Percentiles rank a stretch among this genome's conserved stretches.
phyloP scores from a whole-genome alignment of 2,113 vertebrate genomes.

The Ahaetulla prasina region DNA sequence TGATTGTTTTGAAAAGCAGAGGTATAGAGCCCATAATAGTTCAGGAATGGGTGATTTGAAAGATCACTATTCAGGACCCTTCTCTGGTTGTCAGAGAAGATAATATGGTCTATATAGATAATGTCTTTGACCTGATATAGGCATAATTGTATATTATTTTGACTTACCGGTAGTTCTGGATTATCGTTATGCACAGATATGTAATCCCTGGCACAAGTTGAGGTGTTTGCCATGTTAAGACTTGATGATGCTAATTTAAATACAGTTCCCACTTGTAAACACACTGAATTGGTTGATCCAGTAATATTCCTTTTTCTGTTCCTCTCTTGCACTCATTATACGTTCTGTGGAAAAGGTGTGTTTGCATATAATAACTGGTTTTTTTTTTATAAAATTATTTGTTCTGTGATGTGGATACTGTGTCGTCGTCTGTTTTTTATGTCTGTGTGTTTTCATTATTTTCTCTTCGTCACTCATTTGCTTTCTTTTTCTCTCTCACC shows the following conservation, averaged over 20 bases:
- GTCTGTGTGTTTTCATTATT: neutral
- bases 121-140: neutral
- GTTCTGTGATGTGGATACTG: neutral
- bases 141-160: neutral
- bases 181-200: neutral
- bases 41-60: neutral
- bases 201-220: neutral
- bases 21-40: neutral
- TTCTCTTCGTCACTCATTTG: slow-evolving; percentile 46
- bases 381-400: slow-evolving; percentile 15
- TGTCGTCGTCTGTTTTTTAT: slow-evolving; percentile 22
- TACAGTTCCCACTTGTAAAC: neutral
- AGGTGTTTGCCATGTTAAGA: neutral
- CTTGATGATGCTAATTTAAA: neutral
- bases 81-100: neutral
- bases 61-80: neutral
- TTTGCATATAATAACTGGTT: neutral
- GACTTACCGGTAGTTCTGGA: neutral
- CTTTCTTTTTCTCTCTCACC: slow-evolving; percentile 54
- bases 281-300: neutral
- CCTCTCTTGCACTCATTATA: neutral
- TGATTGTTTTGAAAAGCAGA: neutral
- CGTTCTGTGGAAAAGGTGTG: neutral
- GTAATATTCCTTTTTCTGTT: neutral
- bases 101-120: neutral